A percentile compares a stretch with the other conserved stretches of the same genome.
These are phyloP conservation scores for Congeria kusceri DNA, from an alignment of 2,888 invertebrate genomes.

Conservation along the genomic window DNA sequence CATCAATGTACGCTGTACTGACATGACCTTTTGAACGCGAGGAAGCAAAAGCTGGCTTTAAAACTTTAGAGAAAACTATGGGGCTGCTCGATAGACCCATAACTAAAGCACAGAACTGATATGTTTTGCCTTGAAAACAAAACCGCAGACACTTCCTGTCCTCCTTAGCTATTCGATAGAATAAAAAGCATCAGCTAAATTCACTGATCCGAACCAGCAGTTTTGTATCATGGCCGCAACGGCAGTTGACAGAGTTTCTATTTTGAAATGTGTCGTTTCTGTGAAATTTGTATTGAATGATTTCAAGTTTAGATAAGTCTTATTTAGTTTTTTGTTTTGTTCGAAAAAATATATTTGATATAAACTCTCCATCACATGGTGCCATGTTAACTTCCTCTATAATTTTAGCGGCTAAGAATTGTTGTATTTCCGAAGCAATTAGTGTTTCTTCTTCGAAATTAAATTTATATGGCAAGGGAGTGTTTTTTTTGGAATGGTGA, in stretches of 20 bases:
- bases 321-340: neutral
- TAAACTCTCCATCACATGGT: neutral
- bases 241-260: constrained; percentile 29
- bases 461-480: constrained; percentile 4
- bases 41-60: constrained; percentile 41
- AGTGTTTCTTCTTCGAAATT: neutral
- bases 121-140: constrained; percentile 14
- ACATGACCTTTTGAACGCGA: constrained; percentile 23
- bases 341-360: constrained; percentile 21
- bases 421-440: constrained; percentile 3
- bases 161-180: constrained; percentile 4
- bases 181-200: constrained; percentile 29
- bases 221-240: constrained; percentile 17
- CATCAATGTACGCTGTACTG: constrained; percentile 38
- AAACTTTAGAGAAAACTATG: constrained; percentile 28
- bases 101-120: constrained; percentile 26
- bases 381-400: constrained; percentile 7
- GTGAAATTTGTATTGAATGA: constrained; percentile 10
- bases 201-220: constrained; percentile 36
- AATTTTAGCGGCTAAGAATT: constrained; percentile 1
- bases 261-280: constrained; percentile 34
- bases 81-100: constrained; percentile 33
- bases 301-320: neutral
- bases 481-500: neutral
- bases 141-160: constrained; percentile 37